Conservation (phyloP, 2,113 vertebrate species). For the Hydrochoerus hydrochaeris region DNA sequence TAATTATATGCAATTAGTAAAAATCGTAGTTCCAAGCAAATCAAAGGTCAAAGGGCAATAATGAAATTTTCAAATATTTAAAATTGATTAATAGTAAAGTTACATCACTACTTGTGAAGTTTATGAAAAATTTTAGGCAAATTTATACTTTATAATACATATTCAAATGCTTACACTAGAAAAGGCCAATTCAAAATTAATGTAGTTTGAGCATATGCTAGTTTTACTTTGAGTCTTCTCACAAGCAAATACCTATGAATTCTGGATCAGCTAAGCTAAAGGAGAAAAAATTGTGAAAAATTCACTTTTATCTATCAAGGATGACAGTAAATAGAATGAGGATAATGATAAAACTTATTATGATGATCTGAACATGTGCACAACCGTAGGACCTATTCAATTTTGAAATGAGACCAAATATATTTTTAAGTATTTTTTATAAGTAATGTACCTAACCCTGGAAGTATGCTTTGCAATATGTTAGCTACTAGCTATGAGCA, state of each 20-base stretch:
- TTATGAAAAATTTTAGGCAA: not conserved
- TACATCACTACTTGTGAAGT: not conserved
- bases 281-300: not conserved
- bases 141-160: not conserved
- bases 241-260: not conserved
- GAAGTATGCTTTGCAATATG: not conserved
- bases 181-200: not conserved
- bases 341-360: not conserved
- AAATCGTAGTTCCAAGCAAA: not conserved
- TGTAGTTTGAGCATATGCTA: not conserved
- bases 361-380: not conserved
- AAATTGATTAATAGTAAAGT: conserved; percentile 20
- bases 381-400: not conserved
- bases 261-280: not conserved
- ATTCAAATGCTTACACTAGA: not conserved
- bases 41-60: not conserved
- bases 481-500: not conserved
- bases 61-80: not conserved
- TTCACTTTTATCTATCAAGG: not conserved
- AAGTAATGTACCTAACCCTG: not conserved
- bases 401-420: not conserved
- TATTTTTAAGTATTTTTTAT: not conserved
- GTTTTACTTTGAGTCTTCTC: not conserved
- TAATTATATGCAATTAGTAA: not conserved
- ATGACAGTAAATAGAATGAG: not conserved